phyloP scores from a whole-genome alignment of 2,797 vertebrate genomes.

The Diplodus puntazzo region DNA sequence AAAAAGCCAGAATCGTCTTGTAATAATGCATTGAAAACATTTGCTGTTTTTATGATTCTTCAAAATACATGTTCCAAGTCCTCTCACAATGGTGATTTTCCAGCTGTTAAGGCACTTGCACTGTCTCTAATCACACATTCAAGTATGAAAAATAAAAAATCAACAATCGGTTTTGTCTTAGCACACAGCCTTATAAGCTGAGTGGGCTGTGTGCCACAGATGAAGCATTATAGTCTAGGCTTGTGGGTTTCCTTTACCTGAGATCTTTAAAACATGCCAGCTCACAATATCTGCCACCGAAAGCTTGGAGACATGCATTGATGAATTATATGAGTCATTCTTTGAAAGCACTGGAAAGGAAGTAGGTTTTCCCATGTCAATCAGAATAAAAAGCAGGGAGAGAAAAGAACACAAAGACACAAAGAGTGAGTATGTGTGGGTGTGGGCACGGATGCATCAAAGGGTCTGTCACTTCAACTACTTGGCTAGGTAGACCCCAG shows the following conservation, averaged over 20 bases:
- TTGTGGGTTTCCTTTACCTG: slow-evolving; percentile 3
- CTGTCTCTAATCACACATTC: background rate
- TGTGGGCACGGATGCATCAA: slow-evolving; percentile 69
- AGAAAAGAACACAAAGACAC: slow-evolving; percentile 37
- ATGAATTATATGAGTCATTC: slow-evolving; percentile 65
- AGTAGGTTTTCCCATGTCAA: slow-evolving; percentile 45
- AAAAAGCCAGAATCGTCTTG: slow-evolving; percentile 9
- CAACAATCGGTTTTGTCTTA: slow-evolving; percentile 11
- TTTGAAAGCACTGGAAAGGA: slow-evolving; percentile 49
- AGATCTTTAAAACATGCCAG: slow-evolving; percentile 47
- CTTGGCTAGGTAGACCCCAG: slow-evolving; percentile 48
- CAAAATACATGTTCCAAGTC: slow-evolving; percentile 7
- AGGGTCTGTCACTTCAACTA: slow-evolving; percentile 61
- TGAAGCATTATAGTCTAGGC: too few species aligned
- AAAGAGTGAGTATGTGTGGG: slow-evolving; percentile 28
- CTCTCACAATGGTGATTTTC: background rate
- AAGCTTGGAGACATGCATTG: slow-evolving; percentile 35
- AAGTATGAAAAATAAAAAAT: slow-evolving; percentile 23
- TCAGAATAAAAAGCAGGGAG: slow-evolving; percentile 44
- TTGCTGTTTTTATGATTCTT: slow-evolving; percentile 7
- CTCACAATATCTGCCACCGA: slow-evolving; percentile 22
- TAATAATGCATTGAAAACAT: slow-evolving; percentile 9
- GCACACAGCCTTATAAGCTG: background rate
- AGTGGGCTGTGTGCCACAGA: background rate
- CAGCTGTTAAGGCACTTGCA: background rate